Conservation (phyloP, 2,888 invertebrate genomes). For the Catocala fraxini region DNA sequence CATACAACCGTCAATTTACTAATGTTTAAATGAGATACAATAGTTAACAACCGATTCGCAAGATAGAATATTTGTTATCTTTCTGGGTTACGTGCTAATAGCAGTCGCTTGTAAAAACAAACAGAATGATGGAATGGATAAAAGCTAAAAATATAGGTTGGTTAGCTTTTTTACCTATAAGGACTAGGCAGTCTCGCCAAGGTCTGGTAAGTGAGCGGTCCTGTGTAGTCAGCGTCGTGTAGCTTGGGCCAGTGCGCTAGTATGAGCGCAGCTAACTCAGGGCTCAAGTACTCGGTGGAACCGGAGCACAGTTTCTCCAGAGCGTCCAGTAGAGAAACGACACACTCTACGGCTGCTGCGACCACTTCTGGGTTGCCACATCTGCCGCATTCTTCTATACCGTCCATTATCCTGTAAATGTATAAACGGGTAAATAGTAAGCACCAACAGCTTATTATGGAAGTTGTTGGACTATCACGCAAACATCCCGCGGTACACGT, state of each 20-base stretch:
- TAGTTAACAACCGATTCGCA: no score
- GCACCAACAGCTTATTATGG: no score
- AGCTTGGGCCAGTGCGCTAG: conserved; percentile 90
- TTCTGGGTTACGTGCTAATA: not conserved
- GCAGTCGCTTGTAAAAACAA: no score
- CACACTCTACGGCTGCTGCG: conserved; percentile 94
- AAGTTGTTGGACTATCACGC: no score
- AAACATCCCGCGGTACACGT: no score
- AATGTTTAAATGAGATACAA: no score
- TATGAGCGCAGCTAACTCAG: conserved; percentile 81
- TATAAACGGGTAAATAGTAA: no score
- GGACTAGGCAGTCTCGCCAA: conserved; percentile 94
- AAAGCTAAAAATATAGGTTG: not conserved
- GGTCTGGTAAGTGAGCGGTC: conserved; percentile 95
- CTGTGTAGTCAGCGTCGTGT: conserved; percentile 93
- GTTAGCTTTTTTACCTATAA: conserved; percentile 86
- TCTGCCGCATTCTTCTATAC: conserved; percentile 96
- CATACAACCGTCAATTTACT: no score
- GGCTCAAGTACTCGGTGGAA: conserved; percentile 76
- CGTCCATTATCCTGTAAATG: conserved; percentile 93
- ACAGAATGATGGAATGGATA: no score
- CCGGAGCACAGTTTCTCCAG: conserved; percentile 94
- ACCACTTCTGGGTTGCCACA: conserved; percentile 92
- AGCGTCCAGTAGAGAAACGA: conserved; percentile 94
- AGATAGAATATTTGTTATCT: no score